Conservation (phyloP, 1,140 invertebrate genomes). For the Apis cerana region DNA sequence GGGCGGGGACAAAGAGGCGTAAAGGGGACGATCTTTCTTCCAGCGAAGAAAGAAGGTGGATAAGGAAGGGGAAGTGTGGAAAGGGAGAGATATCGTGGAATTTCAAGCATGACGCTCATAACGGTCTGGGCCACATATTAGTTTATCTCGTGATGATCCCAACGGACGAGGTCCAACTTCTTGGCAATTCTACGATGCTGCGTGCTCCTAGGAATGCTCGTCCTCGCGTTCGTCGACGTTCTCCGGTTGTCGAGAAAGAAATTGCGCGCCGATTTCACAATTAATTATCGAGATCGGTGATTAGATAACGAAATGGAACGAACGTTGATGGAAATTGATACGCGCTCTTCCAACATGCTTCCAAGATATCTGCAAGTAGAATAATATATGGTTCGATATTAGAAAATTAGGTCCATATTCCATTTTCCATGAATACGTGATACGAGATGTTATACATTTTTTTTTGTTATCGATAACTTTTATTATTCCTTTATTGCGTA, state of each 20-base stretch:
- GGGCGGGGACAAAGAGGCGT: not conserved
- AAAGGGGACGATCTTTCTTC: not conserved
- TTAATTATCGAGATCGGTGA: constrained; percentile 30
- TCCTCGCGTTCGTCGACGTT: not conserved
- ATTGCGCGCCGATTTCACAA: constrained; percentile 1
- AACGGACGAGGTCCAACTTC: constrained; percentile 8
- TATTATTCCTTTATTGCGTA: no score
- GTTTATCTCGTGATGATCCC: constrained; percentile 48
- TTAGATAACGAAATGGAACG: not conserved
- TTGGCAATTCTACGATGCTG: constrained; percentile 5
- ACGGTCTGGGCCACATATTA: constrained; percentile 41
- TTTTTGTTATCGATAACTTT: no score
- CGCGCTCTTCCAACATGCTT: not conserved
- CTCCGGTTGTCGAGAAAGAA: not conserved
- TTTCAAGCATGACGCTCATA: constrained; percentile 41
- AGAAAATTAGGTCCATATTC: no score
- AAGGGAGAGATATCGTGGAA: constrained; percentile 25
- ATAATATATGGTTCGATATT: no score
- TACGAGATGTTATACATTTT: no score
- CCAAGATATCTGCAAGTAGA: no score
- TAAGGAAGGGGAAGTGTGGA: not conserved
- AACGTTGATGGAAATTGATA: no score
- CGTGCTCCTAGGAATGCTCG: constrained; percentile 17
- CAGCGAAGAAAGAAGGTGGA: constrained; percentile 1
- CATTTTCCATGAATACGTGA: no score